Evolutionary conservation across 2,113 vertebrate genomes (phyloP), one percentile per base, ranked within the genome.

Genomic region (Notechis scutatus): DNA sequence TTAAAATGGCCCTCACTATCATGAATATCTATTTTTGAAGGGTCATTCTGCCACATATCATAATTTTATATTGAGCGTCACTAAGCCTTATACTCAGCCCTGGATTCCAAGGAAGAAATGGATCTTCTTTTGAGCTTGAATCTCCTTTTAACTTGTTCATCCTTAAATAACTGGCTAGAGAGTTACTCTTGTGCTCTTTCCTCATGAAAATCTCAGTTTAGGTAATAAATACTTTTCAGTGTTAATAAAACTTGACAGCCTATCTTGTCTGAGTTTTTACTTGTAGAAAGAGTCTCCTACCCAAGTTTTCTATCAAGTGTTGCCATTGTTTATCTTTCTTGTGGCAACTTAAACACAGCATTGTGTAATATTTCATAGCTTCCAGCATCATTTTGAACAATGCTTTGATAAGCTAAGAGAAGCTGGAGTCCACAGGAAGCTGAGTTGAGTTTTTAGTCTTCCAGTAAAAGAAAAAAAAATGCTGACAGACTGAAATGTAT

Each of bases 361-460:
- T 56, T 54, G 21, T 34, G 4, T 47, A 34, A 92, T 94, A 56
- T 69, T 85, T 93, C 91, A 45, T 89, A 93, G 29, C 56, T 92
- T 86, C 85, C 93, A 87, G 74, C 34, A 88, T 56, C 14, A 29
- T 94, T 74, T 12, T 24, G 21, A 92, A 50, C 20, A 85, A 26
- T 61, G 12, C 87, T 88, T 0, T 0, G 20, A 93, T 87, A 50
- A 94, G 88, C 11, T 7, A 23, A 89, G 88, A 64, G 92, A 96
- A 95, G 69, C 15, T 5, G 24, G 47, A 20, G 6, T 54, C 52
- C 39, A 42, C 20, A 89, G 92, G 89, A 95, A 39, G 91, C 92
- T 94, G 93, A 92, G 61, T 12, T 93, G 86, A 96, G 91, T 94
- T 94, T 93, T 91, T 81, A 94, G 96, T 96, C 97, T 97, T 97